phyloP scores from a whole-genome alignment of 2,797 vertebrate species.

The Erethizon dorsatum region DNA sequence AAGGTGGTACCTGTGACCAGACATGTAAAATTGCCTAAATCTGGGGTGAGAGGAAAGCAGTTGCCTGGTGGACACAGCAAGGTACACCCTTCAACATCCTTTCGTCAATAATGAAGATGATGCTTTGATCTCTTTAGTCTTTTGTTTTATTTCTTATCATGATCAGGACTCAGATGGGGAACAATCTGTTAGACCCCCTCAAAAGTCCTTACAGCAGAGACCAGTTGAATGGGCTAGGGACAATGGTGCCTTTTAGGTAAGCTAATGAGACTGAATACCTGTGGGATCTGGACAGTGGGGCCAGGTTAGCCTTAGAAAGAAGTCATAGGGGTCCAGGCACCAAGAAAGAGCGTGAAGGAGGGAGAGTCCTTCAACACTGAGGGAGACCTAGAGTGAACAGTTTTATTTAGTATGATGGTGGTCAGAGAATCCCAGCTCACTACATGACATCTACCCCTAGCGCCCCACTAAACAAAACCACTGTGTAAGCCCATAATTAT shows the following conservation, averaged over 20 bases:
- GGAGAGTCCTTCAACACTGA: neutral
- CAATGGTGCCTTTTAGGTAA: neutral
- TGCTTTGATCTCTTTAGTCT: conserved; percentile 1
- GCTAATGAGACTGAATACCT: neutral
- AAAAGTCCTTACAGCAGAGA: neutral
- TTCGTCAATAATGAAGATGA: neutral
- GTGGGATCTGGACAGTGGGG: neutral
- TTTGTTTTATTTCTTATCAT: neutral
- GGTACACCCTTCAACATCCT: neutral
- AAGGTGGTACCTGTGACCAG: too few species aligned
- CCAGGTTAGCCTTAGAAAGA: neutral
- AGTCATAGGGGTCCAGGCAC: neutral
- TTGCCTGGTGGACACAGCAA: neutral
- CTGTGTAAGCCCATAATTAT: neutral
- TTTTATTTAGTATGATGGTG: neutral
- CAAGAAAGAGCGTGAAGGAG: neutral
- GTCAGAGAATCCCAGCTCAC: neutral
- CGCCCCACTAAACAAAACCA: neutral
- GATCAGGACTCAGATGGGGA: neutral
- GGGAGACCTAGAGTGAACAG: neutral
- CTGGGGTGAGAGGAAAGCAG: neutral
- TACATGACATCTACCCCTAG: neutral
- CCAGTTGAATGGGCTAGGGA: neutral
- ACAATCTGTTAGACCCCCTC: neutral
- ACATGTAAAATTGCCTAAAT: neutral